Evolutionary conservation across 2,797 vertebrate genomes (phyloP), one percentile per base, ranked within the genome.

Genomic region (Phataginus tetradactyla): DNA sequence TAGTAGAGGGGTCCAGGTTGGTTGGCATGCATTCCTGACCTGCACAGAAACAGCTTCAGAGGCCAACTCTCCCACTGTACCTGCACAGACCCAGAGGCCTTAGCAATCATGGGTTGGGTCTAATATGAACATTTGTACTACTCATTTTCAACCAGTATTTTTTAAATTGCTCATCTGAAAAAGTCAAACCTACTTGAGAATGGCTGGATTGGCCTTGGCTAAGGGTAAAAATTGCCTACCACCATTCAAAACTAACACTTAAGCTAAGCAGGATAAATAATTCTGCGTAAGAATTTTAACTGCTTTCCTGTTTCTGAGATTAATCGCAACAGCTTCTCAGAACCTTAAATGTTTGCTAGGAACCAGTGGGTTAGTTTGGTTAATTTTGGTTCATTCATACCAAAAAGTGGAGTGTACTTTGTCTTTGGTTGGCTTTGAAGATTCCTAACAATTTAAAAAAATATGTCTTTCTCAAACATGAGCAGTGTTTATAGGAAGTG

Each of bases 351-450:
- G 29, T 92, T 90, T 78, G 13, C 59, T 95, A 86, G 49, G 88
- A 91, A 88, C 25, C 72, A 92, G 2, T 42, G 49, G 80, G 11
- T 89, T 75, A 51, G 39, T 92, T 93, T 92, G 18, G 37, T 85
- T 93, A 72, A 93, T 90, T 94, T 93, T 69, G 59, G 77, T 90
- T 93, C 72, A 87, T 87, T 80, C 37, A 14, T 77, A 66, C 12
- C 34, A 74, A 90, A 78, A 90, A 85, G 37, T 39, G 61, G 7
- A 94, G 12, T 71, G 32, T 90, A 53, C 74, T 90, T 45, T 89
- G 39, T 55, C 55, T 94, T 87, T 61, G 11, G 29, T 79, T 96
- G 80, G n/a, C 92, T 96, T 90, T 96, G 63, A 93, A 72, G 93
- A 88, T 87, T 92, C n/a, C 51, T 69, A 68, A 37, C 92, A 53